Evolutionary conservation across 2,888 invertebrate species (phyloP).

Genomic region (Cephus runcator): DNA sequence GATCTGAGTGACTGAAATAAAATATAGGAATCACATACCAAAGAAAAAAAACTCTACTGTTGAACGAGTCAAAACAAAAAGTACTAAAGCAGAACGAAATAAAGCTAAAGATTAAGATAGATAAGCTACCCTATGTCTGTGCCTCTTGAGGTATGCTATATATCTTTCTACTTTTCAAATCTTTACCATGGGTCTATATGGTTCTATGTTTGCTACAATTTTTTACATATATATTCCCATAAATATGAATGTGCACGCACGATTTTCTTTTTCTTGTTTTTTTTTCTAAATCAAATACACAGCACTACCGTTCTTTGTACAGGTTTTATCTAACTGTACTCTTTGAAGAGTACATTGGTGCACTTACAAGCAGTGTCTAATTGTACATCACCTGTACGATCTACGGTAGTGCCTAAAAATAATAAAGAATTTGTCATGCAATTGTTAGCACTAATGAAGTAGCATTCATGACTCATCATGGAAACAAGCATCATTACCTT

Average conservation of each 20-base stretch:
- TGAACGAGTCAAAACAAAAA: background rate
- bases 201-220: background rate
- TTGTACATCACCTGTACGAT: conserved; percentile 45
- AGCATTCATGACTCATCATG: background rate
- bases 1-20: conserved; percentile 68
- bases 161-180: background rate
- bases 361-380: conserved; percentile 44
- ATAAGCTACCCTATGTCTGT: background rate
- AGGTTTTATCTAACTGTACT: conserved; percentile 44
- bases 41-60: background rate
- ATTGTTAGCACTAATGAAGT: conserved; percentile 20
- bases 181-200: background rate
- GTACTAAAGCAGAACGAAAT: background rate
- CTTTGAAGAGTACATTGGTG: conserved; percentile 28
- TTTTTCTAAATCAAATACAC: conserved; percentile 2
- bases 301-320: conserved; percentile 48
- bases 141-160: background rate
- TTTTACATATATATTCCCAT: background rate
- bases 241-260: background rate
- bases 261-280: background rate
- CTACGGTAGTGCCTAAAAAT: conserved; percentile 47
- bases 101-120: background rate
- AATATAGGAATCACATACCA: conserved; percentile 15
- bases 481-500: conserved; percentile 53
- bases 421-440: conserved; percentile 37